Evolutionary conservation across 2,797 vertebrate species (phyloP).

Genomic region (Parauchenoglanis punctatus): DNA sequence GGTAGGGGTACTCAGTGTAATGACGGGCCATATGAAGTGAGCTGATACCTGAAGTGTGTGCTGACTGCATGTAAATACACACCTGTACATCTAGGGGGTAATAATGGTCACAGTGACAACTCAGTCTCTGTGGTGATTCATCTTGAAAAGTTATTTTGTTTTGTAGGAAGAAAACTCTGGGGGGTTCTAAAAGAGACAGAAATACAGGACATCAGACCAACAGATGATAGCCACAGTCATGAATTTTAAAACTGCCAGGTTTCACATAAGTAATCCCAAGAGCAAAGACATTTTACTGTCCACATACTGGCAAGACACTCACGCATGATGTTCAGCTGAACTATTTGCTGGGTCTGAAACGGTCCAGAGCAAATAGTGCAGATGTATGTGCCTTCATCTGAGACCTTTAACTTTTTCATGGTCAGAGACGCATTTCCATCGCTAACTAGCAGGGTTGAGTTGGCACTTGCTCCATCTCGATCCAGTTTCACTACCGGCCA

Average conservation of each 20-base stretch:
- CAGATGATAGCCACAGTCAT: not conserved
- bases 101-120: constrained; percentile 78
- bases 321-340: constrained; percentile 77
- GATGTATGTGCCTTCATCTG: constrained; percentile 82
- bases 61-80: constrained; percentile 34
- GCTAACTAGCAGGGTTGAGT: constrained; percentile 58
- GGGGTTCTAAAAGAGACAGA: constrained; percentile 66
- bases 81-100: constrained; percentile 82
- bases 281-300: not conserved
- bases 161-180: constrained; percentile 69
- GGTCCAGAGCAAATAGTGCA: constrained; percentile 71
- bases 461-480: constrained; percentile 65
- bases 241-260: not conserved
- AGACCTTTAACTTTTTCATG: constrained; percentile 70
- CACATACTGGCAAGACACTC: constrained; percentile 56
- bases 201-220: constrained; percentile 2
- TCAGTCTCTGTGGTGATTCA: constrained; percentile 65
- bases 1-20: not conserved
- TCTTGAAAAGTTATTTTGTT: constrained; percentile 65
- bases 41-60: not conserved
- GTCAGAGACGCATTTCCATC: constrained; percentile 75
- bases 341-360: constrained; percentile 79
- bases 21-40: not conserved
- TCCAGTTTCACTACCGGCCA: constrained; percentile 62
- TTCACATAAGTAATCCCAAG: not conserved